These are phyloP conservation scores for Conopomorpha cramerella DNA, from an alignment of 1,140 invertebrate species.

Conservation along the genomic window DNA sequence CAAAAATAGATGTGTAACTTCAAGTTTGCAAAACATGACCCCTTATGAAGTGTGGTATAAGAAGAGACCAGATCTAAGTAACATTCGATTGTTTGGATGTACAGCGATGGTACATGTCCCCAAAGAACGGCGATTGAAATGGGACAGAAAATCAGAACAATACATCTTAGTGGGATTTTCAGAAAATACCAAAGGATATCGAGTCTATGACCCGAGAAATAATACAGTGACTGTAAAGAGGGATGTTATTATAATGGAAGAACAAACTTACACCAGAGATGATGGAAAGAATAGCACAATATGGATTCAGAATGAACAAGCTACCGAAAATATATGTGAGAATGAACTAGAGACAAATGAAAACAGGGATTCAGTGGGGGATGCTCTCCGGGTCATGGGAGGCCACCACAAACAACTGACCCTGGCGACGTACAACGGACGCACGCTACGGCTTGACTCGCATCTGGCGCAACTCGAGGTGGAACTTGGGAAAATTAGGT, in stretches of 20 bases:
- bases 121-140: neutral
- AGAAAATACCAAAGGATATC: neutral
- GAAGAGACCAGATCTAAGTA: neutral
- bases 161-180: neutral
- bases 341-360: too few relatives aligned
- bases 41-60: neutral
- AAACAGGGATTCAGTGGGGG: too few relatives aligned
- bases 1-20: neutral
- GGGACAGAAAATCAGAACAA: neutral
- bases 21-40: neutral
- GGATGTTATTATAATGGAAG: neutral
- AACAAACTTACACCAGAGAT: neutral
- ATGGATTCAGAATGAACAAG: neutral
- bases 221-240: neutral
- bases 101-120: neutral
- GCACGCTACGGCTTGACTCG: too few relatives aligned
- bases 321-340: neutral
- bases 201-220: neutral
- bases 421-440: too few relatives aligned
- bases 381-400: too few relatives aligned
- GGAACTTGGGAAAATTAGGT: too few relatives aligned
- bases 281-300: neutral
- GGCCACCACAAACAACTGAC: too few relatives aligned
- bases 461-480: too few relatives aligned
- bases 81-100: neutral